Base-by-base conservation (phyloP, 1,140 invertebrate genomes). In the Neodiprion lecontei region DNA sequence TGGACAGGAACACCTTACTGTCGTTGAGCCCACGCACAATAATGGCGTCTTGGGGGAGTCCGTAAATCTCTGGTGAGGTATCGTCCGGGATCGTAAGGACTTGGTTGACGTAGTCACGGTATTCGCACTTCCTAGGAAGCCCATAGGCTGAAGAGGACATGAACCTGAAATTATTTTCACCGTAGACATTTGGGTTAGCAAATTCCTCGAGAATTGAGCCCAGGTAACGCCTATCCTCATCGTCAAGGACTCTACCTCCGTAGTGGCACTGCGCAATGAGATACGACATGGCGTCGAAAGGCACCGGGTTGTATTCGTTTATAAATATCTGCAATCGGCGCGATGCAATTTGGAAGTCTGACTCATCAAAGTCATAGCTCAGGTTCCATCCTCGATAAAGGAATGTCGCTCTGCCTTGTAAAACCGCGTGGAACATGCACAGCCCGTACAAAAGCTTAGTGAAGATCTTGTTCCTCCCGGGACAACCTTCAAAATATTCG, bases 191-290 rank as follows among this genome's bases (percentile, higher is more conserved):
- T 14, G 40, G 7, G 75, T 90, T 92, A 78, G 90, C 94, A 80
- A 90, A 93, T 78, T 89, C 90, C 9, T 82, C 80, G 0, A 94
- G 84, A 65, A 93, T 75, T 72, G 90, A 90, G 61, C 87, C 84
- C 11, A 94, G 80, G 48, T 90, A 90, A 66, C 90, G 85, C 17
- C 91, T 84, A 84, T 95, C 94, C 81, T 90, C 89, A 76, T 90
- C 88, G 81, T 94, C 92, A 0, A 92, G 91, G 1, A 95, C 91
- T 83, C 92, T 89, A 1, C 93, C 93, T 1, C 94, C 94, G 79
- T 95, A 95, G 85, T 94, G 94, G 79, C 94, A 95, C 80, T 94
- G 91, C 14, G 92, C 92, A 53, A 87, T 71, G 1, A 94, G 80
- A 85, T 95, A 94, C 7, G 84, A 84, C 11, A 94, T 80, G 7